phyloP scores from a whole-genome alignment of 2,888 invertebrate genomes.

The Drosophila tripunctata region DNA sequence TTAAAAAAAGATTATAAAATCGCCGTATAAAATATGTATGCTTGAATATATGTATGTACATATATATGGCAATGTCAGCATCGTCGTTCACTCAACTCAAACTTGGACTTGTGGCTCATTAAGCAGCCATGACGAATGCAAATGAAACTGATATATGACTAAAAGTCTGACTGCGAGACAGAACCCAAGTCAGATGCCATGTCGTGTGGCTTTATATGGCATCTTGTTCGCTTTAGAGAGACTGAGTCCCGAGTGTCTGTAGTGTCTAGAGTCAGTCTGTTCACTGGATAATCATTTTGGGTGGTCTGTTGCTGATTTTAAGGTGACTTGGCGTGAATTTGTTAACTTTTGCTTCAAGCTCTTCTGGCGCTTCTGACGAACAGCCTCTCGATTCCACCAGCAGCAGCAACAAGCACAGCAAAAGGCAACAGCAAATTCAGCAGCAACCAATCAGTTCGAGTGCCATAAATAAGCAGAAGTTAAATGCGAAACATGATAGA shows the following conservation, averaged over 20 bases:
- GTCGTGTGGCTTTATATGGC: conserved; percentile 67
- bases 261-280: conserved; percentile 6
- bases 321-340: conserved; percentile 83
- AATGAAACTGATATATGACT: conserved; percentile 78
- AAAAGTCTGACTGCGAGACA: not conserved
- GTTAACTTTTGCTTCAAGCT: conserved; percentile 80
- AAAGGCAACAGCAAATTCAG: conserved; percentile 18
- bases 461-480: conserved; percentile 55
- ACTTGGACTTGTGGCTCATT: conserved; percentile 74
- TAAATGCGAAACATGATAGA: conserved; percentile 23
- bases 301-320: conserved; percentile 79
- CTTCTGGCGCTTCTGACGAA: conserved; percentile 57
- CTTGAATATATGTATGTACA: conserved; percentile 2
- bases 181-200: conserved; percentile 24
- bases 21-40: conserved; percentile 29
- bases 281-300: conserved; percentile 64
- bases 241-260: conserved; percentile 15
- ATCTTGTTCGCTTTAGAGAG: conserved; percentile 52
- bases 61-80: conserved; percentile 45
- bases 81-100: conserved; percentile 68
- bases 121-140: conserved; percentile 83
- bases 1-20: conserved; percentile 73
- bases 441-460: conserved; percentile 48
- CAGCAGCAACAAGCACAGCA: conserved; percentile 14
- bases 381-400: conserved; percentile 9